These are phyloP conservation scores for Lepidochrysops patricia DNA, from an alignment of 2,888 invertebrate genomes.

Conservation along the genomic window DNA sequence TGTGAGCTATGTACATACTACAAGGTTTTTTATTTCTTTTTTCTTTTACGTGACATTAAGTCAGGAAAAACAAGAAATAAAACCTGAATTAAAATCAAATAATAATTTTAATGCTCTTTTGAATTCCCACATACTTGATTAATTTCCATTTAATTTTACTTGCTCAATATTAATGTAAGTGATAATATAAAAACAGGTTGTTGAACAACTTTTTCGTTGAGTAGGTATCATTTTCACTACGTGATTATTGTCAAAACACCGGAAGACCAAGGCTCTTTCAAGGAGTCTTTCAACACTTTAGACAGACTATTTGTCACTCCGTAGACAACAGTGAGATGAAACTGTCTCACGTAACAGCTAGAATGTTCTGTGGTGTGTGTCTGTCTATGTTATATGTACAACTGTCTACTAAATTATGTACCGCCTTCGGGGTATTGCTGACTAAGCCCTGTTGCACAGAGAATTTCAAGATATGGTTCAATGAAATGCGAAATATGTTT, in stretches of 20 bases:
- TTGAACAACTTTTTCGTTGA: too few relatives aligned
- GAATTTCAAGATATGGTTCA: neutral
- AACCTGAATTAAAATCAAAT: too few relatives aligned
- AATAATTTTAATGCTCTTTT: neutral
- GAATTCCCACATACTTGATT: too few relatives aligned
- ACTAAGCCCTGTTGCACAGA: neutral
- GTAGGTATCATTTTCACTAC: neutral
- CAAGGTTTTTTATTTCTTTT: too few relatives aligned
- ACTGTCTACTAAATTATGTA: conserved; percentile 6
- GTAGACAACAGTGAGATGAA: neutral
- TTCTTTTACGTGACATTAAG: too few relatives aligned
- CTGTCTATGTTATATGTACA: neutral
- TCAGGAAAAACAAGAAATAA: too few relatives aligned
- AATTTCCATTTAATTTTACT: too few relatives aligned
- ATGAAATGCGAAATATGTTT: too few relatives aligned
- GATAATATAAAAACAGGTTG: too few relatives aligned
- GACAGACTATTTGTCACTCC: neutral
- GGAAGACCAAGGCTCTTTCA: neutral
- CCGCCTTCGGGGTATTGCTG: conserved; percentile 9
- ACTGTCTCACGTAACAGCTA: neutral
- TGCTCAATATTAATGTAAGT: too few relatives aligned
- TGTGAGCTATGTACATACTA: too few relatives aligned
- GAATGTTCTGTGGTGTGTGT: conserved; percentile 2
- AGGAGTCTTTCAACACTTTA: neutral
- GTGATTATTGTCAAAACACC: neutral